Evolutionary conservation across 2,888 invertebrate species (phyloP), one percentile per base, ranked within the genome.

Genomic region (Chymomyza procnemis): DNA sequence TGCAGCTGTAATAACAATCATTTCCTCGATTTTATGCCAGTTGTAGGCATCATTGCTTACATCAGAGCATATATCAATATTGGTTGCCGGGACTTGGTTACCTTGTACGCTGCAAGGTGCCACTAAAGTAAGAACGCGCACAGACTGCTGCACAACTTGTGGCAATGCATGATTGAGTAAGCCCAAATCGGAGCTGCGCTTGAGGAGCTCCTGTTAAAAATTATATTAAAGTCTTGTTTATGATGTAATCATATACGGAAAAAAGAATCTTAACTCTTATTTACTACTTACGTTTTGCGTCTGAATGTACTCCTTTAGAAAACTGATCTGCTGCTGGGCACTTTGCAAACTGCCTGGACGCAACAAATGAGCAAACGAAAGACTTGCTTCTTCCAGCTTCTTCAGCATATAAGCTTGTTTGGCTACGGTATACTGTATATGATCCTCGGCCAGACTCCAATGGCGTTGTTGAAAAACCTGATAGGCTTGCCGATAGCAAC

Each of bases 401-500:
- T 95, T 95, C 80, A 98, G 92, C 88, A 95, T 95, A 85, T 95
- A 94, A 41, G 97, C 97, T 90, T 97, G 96, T 76, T 97, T 94
- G 1, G 97, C 98, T 87, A 98, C 95, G 5, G 97, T 97, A 90
- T 96, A 97, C 92, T 97, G 96, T 86, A 99, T 97, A 91, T 99
- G 98, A 92, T 99, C 98, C 91, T 97, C 96, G 4, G 98, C 97
- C 78, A 97, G 93, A 76, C 95, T 95, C 98, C 98, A 99, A 4
- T 95, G 95, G 85, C 95, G 95, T 56, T 87, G 78, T 58, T 90
- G 87, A 64, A 91, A 91, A 19, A 96, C 96, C 93, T 97, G 96
- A 91, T 96, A 94, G 8, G 98, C 97, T 91, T 97, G 97, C 73
- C 95, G 95, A 88, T 99, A 99, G 87, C 97, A 97, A 76, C 98